phyloP scores from a whole-genome alignment of 2,797 vertebrate genomes.

The Chelmon rostratus region DNA sequence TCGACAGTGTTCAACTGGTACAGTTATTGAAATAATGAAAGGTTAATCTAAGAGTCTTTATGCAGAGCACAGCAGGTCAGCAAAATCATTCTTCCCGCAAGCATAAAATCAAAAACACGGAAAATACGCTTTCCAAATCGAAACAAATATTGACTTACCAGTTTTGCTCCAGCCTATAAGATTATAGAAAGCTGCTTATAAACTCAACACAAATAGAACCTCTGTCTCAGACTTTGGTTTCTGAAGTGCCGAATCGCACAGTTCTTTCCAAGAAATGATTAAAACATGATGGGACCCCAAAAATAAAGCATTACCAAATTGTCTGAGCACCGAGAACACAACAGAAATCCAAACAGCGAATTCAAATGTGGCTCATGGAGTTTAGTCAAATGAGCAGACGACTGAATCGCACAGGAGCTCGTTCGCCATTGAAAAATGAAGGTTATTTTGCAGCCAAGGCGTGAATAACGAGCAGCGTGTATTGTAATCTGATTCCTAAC shows the following conservation, averaged over 20 bases:
- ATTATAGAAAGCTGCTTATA: background rate
- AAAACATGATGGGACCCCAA: background rate
- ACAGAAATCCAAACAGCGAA: background rate
- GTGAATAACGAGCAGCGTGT: background rate
- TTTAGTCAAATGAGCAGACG: background rate
- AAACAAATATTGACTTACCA: background rate
- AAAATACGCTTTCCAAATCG: background rate
- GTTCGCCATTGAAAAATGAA: background rate
- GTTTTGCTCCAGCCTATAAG: background rate
- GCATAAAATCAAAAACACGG: too few relatives aligned
- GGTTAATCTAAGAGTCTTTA: background rate
- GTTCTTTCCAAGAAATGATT: background rate
- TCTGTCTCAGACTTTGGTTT: background rate
- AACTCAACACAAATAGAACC: background rate
- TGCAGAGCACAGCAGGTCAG: background rate
- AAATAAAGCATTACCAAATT: background rate
- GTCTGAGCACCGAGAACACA: background rate
- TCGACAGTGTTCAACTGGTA: too few relatives aligned
- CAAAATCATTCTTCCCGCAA: background rate
- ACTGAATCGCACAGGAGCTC: background rate
- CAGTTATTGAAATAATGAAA: background rate
- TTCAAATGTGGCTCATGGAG: background rate
- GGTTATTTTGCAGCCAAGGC: background rate
- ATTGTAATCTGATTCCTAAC: background rate
- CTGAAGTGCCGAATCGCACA: background rate